phyloP scores from a whole-genome alignment of 2,797 vertebrate genomes.

The Premnoplex brunnescens region DNA sequence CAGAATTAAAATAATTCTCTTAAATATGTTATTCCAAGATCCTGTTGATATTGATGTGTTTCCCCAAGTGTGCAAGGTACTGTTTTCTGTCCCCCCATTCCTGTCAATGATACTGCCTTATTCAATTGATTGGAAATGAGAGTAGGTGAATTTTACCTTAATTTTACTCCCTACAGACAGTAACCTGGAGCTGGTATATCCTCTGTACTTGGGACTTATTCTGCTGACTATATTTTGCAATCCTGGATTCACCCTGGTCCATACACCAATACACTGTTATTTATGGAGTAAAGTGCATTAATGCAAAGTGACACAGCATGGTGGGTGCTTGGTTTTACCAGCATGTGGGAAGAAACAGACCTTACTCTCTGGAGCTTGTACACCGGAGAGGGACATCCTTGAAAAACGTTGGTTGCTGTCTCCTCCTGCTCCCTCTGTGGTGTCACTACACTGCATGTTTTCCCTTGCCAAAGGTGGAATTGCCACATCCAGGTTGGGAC shows the following conservation, averaged over 20 bases:
- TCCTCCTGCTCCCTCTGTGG: not conserved
- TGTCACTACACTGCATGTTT: not conserved
- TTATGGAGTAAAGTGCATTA: not conserved
- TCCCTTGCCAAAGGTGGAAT: not conserved
- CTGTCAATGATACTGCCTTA: not conserved
- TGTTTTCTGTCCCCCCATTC: not conserved
- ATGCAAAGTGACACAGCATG: not conserved
- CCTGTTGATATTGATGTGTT: not conserved
- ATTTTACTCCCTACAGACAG: not conserved
- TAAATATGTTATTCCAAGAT: conserved; percentile 48
- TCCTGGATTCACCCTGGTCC: not conserved
- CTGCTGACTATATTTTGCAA: not conserved
- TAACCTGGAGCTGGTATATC: not conserved
- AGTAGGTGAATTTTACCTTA: not conserved
- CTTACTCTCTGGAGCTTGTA: not conserved
- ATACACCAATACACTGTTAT: not conserved
- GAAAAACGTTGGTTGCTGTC: not conserved
- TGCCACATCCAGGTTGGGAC: not conserved
- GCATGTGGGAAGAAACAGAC: not conserved
- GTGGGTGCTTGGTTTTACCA: not conserved
- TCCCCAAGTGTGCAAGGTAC: not conserved
- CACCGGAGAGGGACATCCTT: not conserved
- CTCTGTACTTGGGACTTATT: not conserved
- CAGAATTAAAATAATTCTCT: conserved; percentile 60
- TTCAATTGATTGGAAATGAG: not conserved